These are phyloP conservation scores for Shinisaurus crocodilurus DNA, from an alignment of 2,113 vertebrate genomes.

Conservation along the genomic window DNA sequence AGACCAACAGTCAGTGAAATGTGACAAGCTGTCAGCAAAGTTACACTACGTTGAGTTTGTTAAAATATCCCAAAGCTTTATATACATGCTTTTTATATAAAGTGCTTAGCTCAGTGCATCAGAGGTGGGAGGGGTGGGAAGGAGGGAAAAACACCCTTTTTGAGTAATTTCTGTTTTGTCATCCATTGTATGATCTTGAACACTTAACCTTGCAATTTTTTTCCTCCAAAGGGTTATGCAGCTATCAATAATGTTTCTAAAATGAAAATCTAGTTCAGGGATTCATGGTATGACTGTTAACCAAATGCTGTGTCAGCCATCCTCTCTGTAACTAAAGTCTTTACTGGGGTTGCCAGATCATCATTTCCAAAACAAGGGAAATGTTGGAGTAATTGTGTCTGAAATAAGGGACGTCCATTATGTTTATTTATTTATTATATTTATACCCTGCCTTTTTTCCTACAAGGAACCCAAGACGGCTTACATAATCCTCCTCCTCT, in stretches of 20 bases:
- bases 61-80: constrained; percentile 83
- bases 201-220: constrained; percentile 36
- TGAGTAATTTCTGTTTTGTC: constrained; percentile 50
- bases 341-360: constrained; percentile 13
- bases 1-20: constrained; percentile 87
- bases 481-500: too few species aligned
- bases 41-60: constrained; percentile 84
- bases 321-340: constrained; percentile 28
- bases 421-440: too few species aligned
- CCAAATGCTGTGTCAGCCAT: constrained; percentile 60
- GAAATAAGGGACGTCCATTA: not conserved
- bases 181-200: constrained; percentile 53
- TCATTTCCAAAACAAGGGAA: constrained; percentile 15
- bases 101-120: constrained; percentile 56
- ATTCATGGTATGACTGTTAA: constrained; percentile 59
- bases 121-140: constrained; percentile 1
- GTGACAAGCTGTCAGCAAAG: constrained; percentile 87
- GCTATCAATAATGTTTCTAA: constrained; percentile 53
- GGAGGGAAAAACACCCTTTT: constrained; percentile 3
- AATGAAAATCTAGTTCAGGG: not conserved
- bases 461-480: too few species aligned
- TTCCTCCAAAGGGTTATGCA: constrained; percentile 37
- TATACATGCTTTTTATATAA: constrained; percentile 63
- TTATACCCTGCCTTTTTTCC: too few species aligned
- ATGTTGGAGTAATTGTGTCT: constrained; percentile 23